phyloP scores from a whole-genome alignment of 2,797 vertebrate species.

The Sciurus vulgaris region DNA sequence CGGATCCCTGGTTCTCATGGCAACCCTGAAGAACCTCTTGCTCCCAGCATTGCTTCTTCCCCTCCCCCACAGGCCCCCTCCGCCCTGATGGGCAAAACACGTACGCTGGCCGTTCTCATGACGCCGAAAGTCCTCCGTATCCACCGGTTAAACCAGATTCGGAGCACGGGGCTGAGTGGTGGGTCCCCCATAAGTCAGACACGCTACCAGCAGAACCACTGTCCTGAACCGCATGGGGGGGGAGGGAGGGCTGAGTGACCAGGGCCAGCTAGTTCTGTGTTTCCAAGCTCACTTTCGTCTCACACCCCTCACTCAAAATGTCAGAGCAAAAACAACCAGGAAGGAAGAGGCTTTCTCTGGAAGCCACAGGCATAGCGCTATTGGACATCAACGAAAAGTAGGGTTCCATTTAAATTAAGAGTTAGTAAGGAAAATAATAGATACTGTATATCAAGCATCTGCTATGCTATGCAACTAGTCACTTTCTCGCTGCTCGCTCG shows the following conservation, averaged over 20 bases:
- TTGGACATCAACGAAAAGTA: background rate
- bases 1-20: slow-evolving; percentile 48
- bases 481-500: background rate
- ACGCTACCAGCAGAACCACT: background rate
- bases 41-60: background rate
- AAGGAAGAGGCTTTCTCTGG: background rate
- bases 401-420: background rate
- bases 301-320: background rate
- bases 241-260: background rate
- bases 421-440: background rate
- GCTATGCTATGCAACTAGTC: background rate
- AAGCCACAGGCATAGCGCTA: background rate
- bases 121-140: background rate
- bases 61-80: background rate
- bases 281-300: background rate
- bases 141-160: background rate
- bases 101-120: background rate
- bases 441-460: background rate
- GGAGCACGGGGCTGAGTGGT: background rate
- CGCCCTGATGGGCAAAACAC: background rate
- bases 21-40: slow-evolving; percentile 38
- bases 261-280: too few species aligned
- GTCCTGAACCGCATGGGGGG: background rate
- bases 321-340: background rate
- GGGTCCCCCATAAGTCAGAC: background rate